Conservation (phyloP, 2,113 vertebrate species). For the Hippocampus abdominalis region DNA sequence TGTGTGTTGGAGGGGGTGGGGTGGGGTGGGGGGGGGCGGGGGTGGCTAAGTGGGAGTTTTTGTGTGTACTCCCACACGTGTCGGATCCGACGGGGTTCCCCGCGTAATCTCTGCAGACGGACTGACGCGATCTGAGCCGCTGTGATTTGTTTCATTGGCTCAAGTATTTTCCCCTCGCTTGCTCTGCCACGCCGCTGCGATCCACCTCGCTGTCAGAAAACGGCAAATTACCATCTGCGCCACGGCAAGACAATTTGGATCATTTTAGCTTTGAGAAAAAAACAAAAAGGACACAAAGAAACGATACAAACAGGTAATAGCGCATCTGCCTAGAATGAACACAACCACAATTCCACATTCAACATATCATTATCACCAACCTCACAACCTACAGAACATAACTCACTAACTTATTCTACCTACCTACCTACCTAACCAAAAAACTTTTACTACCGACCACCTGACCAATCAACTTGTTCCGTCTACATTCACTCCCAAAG, state of each 20-base stretch:
- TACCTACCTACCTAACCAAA: too few species aligned
- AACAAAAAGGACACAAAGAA: background rate
- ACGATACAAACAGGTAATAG: background rate
- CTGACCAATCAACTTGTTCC: too few species aligned
- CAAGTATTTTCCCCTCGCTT: constrained; percentile 55
- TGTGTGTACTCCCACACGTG: constrained; percentile 33
- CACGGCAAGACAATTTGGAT: constrained; percentile 3
- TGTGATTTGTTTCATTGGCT: constrained; percentile 48
- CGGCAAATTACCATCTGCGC: constrained; percentile 50
- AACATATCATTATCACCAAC: too few species aligned
- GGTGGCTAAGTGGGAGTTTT: constrained; percentile 22
- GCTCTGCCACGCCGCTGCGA: constrained; percentile 19
- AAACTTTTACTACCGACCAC: too few species aligned
- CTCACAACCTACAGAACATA: too few species aligned
- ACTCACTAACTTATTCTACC: too few species aligned
- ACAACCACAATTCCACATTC: too few species aligned
- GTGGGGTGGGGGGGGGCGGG: too few species aligned
- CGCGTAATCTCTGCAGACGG: constrained; percentile 39
- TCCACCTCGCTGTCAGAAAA: constrained; percentile 35
- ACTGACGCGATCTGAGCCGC: constrained; percentile 51
- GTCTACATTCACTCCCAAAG: too few species aligned
- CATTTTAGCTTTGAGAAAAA: background rate
- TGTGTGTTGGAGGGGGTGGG: constrained; percentile 2
- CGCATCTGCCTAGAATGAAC: background rate
- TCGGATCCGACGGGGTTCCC: constrained; percentile 53